A percentile compares a stretch with the other conserved stretches of the same genome.
phyloP scores from a whole-genome alignment of 2,797 vertebrate genomes.

The Onychomys leucogaster region DNA sequence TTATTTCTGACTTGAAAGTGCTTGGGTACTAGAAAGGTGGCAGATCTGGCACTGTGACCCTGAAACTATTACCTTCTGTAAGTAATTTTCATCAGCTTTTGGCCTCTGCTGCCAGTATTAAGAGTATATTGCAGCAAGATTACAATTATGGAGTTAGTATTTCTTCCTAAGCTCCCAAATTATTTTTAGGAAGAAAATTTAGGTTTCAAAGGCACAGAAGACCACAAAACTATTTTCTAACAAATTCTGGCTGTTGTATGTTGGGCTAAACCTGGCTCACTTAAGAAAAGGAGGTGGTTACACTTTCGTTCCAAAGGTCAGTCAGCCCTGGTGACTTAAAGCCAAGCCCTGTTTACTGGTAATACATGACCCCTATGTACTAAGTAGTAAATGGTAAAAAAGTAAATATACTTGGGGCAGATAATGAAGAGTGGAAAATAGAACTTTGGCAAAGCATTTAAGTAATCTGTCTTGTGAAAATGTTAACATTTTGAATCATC shows the following conservation, averaged over 20 bases:
- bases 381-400: constrained; percentile 34
- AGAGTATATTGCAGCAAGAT: constrained; percentile 5
- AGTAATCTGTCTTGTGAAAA: constrained; percentile 60
- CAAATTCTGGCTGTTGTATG: background rate
- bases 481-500: constrained; percentile 41
- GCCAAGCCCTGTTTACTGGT: constrained; percentile 55
- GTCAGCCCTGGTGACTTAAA: constrained; percentile 32
- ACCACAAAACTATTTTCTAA: background rate
- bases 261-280: constrained; percentile 10
- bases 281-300: background rate
- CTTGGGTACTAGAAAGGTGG: background rate
- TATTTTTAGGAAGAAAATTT: constrained; percentile 57
- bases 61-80: background rate
- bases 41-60: background rate
- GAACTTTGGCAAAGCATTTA: constrained; percentile 30
- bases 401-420: background rate
- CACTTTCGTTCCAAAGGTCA: constrained; percentile 58
- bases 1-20: constrained; percentile 1
- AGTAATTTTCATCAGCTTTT: constrained; percentile 27
- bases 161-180: constrained; percentile 47
- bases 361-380: background rate
- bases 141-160: background rate
- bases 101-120: background rate
- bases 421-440: constrained; percentile 22
- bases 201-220: constrained; percentile 37